phyloP scores from a whole-genome alignment of 2,888 invertebrate species.

The Julus scanicus region DNA sequence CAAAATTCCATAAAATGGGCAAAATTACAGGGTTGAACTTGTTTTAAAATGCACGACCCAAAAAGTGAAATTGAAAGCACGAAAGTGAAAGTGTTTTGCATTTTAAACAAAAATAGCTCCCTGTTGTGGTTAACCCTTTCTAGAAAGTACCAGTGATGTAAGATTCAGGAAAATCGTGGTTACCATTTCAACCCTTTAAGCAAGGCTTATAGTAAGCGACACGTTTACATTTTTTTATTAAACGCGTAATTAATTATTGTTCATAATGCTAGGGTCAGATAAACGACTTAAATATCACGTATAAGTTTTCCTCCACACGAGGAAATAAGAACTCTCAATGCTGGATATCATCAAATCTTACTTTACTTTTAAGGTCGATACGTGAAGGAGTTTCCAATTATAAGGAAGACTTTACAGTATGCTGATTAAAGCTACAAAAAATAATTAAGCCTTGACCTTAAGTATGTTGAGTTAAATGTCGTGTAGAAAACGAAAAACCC shows the following conservation, averaged over 20 bases:
- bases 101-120: not conserved
- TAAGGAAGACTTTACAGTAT: not conserved
- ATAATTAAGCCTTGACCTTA: not conserved
- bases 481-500: too few species aligned
- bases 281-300: conserved; percentile 34
- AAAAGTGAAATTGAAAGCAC: not conserved
- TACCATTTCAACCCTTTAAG: conserved; percentile 8
- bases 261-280: not conserved
- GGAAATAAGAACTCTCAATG: not conserved
- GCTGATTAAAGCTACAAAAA: not conserved
- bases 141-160: not conserved
- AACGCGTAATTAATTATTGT: not conserved
- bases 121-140: not conserved
- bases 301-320: not conserved
- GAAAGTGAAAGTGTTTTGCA: not conserved
- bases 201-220: not conserved
- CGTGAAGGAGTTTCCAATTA: not conserved
- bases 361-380: not conserved
- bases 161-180: not conserved
- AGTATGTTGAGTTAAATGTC: too few species aligned
- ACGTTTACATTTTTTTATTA: not conserved
- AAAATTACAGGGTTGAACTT: not conserved
- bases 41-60: not conserved
- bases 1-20: not conserved
- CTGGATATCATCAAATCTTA: not conserved